These are phyloP conservation scores for Pelochelys cantorii DNA, from an alignment of 2,797 vertebrate genomes.

Conservation along the genomic window DNA sequence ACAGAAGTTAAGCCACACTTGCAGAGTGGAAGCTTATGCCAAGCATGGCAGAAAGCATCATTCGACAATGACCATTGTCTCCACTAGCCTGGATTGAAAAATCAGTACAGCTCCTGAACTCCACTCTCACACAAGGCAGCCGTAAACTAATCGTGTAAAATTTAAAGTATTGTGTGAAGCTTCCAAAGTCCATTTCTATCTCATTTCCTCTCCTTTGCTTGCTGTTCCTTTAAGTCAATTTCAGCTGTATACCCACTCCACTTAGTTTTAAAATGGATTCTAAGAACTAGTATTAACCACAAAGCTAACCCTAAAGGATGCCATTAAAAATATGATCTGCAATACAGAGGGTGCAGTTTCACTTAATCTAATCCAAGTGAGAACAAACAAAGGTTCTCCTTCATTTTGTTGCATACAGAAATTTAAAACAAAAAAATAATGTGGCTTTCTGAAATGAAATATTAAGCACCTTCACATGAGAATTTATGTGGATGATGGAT, in stretches of 20 bases:
- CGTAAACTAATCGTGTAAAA: neutral
- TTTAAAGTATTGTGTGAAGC: neutral
- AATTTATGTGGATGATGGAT: conserved; percentile 20
- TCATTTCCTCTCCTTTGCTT: conserved; percentile 9
- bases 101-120: neutral
- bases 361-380: conserved; percentile 49
- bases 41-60: too few relatives aligned
- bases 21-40: neutral
- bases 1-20: neutral
- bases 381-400: conserved; percentile 25
- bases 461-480: conserved; percentile 67
- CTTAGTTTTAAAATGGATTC: conserved; percentile 48
- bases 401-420: conserved; percentile 44
- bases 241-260: conserved; percentile 8
- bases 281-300: conserved; percentile 56
- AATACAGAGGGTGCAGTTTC: conserved; percentile 44
- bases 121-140: neutral
- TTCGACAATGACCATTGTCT: neutral
- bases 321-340: conserved; percentile 57
- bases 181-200: neutral
- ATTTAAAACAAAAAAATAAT: conserved; percentile 59
- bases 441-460: conserved; percentile 72
- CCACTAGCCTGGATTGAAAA: neutral
- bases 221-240: neutral
- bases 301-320: conserved; percentile 45